Evolutionary conservation across 2,797 vertebrate genomes (phyloP).

Genomic region (Hypotaenidia okinawae): DNA sequence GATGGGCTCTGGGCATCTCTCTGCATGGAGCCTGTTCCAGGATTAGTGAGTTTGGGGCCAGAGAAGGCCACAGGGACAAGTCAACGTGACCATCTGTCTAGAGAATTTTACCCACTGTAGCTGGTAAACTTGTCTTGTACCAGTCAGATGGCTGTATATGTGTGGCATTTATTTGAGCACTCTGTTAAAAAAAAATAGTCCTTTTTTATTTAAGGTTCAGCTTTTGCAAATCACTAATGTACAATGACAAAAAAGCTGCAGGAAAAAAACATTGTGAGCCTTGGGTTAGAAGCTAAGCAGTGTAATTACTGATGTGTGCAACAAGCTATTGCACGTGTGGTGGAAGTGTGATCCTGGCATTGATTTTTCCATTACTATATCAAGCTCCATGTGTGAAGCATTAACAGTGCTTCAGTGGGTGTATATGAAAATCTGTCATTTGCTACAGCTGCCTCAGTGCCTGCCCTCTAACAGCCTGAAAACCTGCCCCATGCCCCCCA

Average conservation of each 20-base stretch:
- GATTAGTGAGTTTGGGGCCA: background rate
- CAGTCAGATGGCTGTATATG: background rate
- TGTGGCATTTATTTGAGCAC: background rate
- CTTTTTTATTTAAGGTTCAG: background rate
- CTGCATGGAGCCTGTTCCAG: background rate
- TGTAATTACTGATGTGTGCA: background rate
- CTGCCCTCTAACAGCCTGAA: background rate
- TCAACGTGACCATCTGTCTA: background rate
- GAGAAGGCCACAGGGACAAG: background rate
- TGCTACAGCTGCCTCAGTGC: background rate
- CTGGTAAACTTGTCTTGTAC: background rate
- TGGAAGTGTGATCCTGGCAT: background rate
- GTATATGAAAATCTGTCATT: background rate
- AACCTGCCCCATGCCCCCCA: background rate
- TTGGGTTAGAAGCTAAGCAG: background rate
- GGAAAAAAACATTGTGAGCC: background rate
- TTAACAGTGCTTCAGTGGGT: background rate
- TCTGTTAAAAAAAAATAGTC: background rate
- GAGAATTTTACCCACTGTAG: background rate
- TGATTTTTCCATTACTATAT: constrained; percentile 33
- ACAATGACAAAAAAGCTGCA: background rate
- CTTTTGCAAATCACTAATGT: background rate
- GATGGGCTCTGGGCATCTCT: background rate
- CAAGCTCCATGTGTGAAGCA: background rate
- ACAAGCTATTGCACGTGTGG: background rate